Base-by-base conservation (phyloP, 1,140 invertebrate species). In the Proales similis region DNA sequence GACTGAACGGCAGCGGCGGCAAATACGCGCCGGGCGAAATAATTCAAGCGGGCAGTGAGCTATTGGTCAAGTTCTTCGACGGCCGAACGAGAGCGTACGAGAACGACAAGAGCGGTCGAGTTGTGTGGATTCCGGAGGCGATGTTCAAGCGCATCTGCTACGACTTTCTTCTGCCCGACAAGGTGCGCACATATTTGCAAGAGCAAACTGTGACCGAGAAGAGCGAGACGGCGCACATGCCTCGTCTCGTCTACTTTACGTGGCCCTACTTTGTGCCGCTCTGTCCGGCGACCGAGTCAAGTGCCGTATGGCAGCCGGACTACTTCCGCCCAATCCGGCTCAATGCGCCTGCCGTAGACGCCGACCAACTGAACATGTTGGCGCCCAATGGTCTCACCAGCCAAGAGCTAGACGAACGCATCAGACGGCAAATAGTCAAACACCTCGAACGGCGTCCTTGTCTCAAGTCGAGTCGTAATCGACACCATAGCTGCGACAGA, bases 1-100 rank as follows among this genome's bases (percentile, higher is more conserved):
- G 70, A 6, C 69, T 69, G 67, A 68, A 73, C 49, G 68, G 67
- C 14, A 69, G 71, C 22, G 70, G 73, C 46, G 70, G 73, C 46
- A 67, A 67, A 36, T 73, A 67, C 62, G 67, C 65, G 6, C 70
- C 71, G 12, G 72, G 71, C 6, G 68, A 69, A 14, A 2, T 45
- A 45, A 11, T 45, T 45, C 3, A 22, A 45, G 42, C 2, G 4
- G 17, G 9, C 3, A 14, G 9, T 2, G 7, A 45, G 17, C 17
- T 61, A 19, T 27, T 33, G 7, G 42, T 61, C 36, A 26, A 32
- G 12, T 61, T 61, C 38, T 45, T 17, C n/a, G 47, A 61, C 27
- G 57, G 57, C 17, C 45, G 47, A 32, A 61, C 57, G 14, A 29
- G 39, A 1, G 47, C 57, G 17, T 7, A 46, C 3, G 42, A 29